Evolutionary conservation across 2,113 vertebrate genomes (phyloP).

Genomic region (Athene noctua): DNA sequence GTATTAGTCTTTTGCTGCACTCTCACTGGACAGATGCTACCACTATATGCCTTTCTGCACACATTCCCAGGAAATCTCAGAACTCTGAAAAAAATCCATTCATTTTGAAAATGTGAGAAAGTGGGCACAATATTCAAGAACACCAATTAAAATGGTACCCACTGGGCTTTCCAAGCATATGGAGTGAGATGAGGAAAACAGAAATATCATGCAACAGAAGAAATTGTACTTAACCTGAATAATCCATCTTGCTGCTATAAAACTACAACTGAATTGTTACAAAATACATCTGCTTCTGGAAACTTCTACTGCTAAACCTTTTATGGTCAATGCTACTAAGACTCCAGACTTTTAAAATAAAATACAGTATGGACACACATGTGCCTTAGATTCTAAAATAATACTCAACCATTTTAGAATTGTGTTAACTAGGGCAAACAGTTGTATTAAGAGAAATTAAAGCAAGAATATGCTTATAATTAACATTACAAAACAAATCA

Average conservation of each 20-base stretch:
- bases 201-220: neutral
- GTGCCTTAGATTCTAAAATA: neutral
- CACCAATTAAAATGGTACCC: accelerated
- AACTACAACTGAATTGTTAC: neutral
- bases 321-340: neutral
- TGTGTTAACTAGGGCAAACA: neutral
- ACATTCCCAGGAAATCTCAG: neutral
- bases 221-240: neutral
- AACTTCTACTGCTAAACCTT: neutral
- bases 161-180: neutral
- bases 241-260: neutral
- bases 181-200: accelerated
- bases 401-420: neutral
- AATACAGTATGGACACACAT: neutral
- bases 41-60: neutral
- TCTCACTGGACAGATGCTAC: slow-evolving; percentile 17
- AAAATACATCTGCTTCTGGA: neutral
- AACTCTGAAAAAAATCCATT: neutral
- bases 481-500: neutral
- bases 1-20: neutral
- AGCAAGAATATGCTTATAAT: neutral
- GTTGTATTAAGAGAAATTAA: neutral
- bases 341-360: neutral
- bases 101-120: neutral
- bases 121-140: neutral